Evolutionary conservation across 2,113 vertebrate genomes (phyloP).

Genomic region (Regulus satrapa): DNA sequence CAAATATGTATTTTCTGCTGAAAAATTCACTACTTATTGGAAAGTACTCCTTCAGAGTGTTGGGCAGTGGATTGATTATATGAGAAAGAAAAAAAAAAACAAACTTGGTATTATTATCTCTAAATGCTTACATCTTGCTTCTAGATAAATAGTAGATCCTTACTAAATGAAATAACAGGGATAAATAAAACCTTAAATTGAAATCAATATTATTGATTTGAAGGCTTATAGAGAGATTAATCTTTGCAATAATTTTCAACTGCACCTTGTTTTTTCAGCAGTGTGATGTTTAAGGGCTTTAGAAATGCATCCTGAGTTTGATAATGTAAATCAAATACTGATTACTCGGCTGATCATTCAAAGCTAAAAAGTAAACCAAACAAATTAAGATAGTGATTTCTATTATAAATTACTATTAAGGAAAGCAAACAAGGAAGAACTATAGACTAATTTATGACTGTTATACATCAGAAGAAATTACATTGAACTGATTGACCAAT

Average conservation of each 20-base stretch:
- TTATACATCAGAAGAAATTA: neutral
- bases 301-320: neutral
- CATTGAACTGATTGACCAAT: neutral
- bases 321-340: neutral
- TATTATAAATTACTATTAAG: neutral
- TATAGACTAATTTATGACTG: neutral
- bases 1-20: neutral
- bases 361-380: neutral
- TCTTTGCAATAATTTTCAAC: neutral
- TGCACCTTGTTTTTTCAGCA: neutral
- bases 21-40: neutral
- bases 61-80: neutral
- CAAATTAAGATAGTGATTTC: neutral
- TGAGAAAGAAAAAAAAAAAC: neutral
- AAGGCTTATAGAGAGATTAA: neutral
- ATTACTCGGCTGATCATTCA: neutral
- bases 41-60: neutral
- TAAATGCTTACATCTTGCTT: neutral
- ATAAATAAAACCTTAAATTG: conserved; percentile 25
- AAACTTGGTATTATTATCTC: neutral
- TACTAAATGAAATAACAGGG: neutral
- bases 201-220: conserved; percentile 24
- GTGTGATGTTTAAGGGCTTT: neutral
- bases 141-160: neutral
- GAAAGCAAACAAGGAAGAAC: neutral